phyloP scores from a whole-genome alignment of 2,888 invertebrate species.

The Oscheius myriophilus region DNA sequence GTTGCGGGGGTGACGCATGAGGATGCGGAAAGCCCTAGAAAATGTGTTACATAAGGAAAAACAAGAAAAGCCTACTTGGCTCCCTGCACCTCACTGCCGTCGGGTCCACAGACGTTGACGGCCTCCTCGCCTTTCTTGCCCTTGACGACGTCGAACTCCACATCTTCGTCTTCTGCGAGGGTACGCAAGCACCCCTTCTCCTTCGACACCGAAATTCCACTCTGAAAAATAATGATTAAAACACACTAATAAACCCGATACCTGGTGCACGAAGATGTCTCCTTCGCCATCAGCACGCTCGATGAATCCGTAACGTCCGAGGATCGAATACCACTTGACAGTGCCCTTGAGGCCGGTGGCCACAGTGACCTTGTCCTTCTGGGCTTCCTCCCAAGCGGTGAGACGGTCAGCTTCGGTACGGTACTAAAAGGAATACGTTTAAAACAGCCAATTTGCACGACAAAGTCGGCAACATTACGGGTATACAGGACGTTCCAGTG shows the following conservation, averaged over 20 bases:
- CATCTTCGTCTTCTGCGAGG: constrained; percentile 75
- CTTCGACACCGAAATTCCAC: constrained; percentile 43
- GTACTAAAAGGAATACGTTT: too few species aligned
- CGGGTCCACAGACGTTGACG: constrained; percentile 88
- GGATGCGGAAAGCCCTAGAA: too few species aligned
- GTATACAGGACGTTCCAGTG: too few species aligned
- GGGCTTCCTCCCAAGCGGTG: constrained; percentile 42
- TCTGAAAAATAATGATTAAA: constrained; percentile 17
- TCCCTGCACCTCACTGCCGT: constrained; percentile 90
- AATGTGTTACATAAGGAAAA: too few species aligned
- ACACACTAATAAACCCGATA: not conserved
- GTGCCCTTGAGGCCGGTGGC: constrained; percentile 47
- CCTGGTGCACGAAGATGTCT: constrained; percentile 97
- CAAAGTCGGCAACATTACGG: too few species aligned
- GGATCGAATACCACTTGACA: constrained; percentile 86
- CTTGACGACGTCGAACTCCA: constrained; percentile 74
- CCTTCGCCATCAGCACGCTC: constrained; percentile 98
- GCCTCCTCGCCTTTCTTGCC: constrained; percentile 95
- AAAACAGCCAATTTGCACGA: too few species aligned
- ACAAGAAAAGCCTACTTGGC: constrained; percentile 31
- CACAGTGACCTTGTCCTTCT: constrained; percentile 46
- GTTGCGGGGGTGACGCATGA: too few species aligned
- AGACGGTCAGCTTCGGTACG: too few species aligned
- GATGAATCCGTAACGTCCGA: constrained; percentile 91
- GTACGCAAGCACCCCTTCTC: constrained; percentile 83